Conservation (phyloP, 2,797 vertebrate species). For the Hypotaenidia okinawae region DNA sequence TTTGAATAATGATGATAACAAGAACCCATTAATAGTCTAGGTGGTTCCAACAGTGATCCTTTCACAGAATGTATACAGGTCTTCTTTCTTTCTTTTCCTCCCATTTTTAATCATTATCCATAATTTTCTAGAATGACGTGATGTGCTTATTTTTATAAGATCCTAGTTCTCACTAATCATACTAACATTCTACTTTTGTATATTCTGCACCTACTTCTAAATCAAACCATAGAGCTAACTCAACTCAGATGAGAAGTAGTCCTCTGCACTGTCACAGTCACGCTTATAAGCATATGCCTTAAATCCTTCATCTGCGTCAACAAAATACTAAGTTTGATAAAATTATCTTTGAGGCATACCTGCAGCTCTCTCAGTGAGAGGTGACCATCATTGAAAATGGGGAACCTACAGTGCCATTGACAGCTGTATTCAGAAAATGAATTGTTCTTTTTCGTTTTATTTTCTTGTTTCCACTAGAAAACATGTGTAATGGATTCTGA, state of each 20-base stretch:
- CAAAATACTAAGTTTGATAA: background rate
- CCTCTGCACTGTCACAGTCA: background rate
- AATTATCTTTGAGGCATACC: background rate
- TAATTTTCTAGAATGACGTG: background rate
- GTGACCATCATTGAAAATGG: background rate
- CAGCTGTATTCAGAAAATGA: slow-evolving; percentile 27
- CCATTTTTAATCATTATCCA: background rate
- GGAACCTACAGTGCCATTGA: background rate
- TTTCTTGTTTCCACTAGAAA: background rate
- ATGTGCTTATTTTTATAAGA: background rate
- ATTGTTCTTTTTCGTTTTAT: background rate
- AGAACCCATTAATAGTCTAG: background rate
- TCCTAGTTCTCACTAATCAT: background rate
- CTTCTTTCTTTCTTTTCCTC: background rate
- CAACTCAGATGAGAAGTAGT: background rate
- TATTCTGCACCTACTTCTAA: background rate
- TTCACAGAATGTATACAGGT: background rate
- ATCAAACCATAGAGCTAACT: background rate
- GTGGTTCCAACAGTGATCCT: background rate
- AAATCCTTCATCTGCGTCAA: background rate
- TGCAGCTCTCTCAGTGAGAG: background rate
- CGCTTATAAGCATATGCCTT: background rate
- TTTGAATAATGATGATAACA: accelerated
- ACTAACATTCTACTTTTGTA: background rate
- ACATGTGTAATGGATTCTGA: background rate